phyloP scores from a whole-genome alignment of 2,113 vertebrate species.

The Panthera leo region DNA sequence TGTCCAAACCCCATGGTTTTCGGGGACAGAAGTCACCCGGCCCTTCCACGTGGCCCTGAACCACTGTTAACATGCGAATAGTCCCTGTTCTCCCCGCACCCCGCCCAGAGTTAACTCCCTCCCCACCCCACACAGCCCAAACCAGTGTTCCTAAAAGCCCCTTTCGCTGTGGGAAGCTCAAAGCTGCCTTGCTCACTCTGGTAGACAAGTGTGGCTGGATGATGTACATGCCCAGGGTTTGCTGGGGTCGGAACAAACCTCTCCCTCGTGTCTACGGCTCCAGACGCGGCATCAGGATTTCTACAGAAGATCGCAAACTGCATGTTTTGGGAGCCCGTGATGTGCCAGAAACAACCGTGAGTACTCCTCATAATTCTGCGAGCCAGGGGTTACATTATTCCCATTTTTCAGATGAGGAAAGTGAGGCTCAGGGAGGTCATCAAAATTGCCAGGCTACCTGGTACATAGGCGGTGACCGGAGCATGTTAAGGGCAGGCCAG shows the following conservation, averaged over 20 bases:
- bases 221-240: neutral
- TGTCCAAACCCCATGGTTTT: neutral
- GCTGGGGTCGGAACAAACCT: neutral
- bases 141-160: neutral
- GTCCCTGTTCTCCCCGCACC: neutral
- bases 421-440: neutral
- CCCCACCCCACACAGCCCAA: neutral
- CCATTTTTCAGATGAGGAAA: neutral
- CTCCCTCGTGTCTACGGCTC: neutral
- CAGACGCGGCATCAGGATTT: neutral
- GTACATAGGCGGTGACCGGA: neutral
- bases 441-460: neutral
- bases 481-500: neutral
- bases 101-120: neutral
- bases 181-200: neutral
- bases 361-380: neutral
- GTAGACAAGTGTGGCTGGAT: too few species aligned
- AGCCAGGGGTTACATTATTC: neutral
- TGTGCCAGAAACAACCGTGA: neutral
- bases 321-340: neutral
- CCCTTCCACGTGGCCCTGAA: neutral
- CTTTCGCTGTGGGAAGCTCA: neutral
- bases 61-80: neutral
- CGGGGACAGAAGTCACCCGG: conserved; percentile 40
- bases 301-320: neutral